These are phyloP conservation scores for Anoplolepis gracilipes DNA, from an alignment of 1,140 invertebrate species.

Conservation along the genomic window DNA sequence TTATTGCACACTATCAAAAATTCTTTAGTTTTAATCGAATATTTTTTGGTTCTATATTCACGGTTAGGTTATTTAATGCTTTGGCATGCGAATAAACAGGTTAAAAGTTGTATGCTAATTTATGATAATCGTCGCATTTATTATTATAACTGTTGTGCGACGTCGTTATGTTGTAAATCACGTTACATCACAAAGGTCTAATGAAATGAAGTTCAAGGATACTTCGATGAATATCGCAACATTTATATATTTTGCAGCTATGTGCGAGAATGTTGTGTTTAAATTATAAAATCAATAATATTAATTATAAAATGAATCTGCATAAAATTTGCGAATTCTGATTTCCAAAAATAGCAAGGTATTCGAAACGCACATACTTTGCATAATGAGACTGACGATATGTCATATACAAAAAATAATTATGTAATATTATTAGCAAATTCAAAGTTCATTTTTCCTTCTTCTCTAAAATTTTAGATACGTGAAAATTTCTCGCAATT, in stretches of 20 bases:
- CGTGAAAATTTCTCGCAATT: not conserved
- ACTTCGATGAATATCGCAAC: conserved; percentile 21
- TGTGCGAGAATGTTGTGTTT: not conserved
- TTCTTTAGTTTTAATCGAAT: not conserved
- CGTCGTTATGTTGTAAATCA: not conserved
- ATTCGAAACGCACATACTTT: not conserved
- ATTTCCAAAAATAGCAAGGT: not conserved
- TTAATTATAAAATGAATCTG: conserved; percentile 23
- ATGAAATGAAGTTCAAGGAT: conserved; percentile 52
- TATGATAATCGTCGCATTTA: conserved; percentile 40
- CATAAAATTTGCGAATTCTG: not conserved
- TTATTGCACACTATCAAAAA: not conserved
- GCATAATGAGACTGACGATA: too few relatives aligned
- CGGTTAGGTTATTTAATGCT: not conserved
- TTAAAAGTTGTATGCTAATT: conserved; percentile 48
- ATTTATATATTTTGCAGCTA: not conserved
- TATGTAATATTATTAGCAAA: not conserved
- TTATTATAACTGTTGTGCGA: conserved; percentile 23
- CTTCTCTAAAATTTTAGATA: conserved; percentile 5
- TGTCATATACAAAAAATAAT: not conserved
- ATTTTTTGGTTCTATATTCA: not conserved
- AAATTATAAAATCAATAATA: conserved; percentile 11
- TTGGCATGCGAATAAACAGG: not conserved
- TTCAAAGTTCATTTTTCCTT: not conserved
- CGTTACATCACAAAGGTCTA: conserved; percentile 13